Percentiles rank a stretch among this genome's conserved stretches.
Conservation (phyloP, 2,888 invertebrate genomes). For the Andrena haemorrhoa region DNA sequence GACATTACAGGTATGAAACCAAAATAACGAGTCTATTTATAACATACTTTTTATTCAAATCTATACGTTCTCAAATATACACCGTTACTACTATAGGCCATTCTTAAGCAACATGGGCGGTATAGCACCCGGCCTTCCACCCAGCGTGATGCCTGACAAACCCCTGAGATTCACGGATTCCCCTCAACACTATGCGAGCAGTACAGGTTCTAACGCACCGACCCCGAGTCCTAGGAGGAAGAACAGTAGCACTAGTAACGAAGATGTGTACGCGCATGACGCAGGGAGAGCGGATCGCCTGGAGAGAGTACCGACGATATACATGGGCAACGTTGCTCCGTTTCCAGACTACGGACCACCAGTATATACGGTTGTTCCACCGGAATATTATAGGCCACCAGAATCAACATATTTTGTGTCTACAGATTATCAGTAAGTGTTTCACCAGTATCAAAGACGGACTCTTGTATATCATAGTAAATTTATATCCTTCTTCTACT, state of each 20-base stretch:
- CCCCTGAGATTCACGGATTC: conserved; percentile 91
- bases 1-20: conserved; percentile 87
- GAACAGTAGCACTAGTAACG: conserved; percentile 89
- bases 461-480: conserved; percentile 7
- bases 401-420: conserved; percentile 79
- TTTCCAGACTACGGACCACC: conserved; percentile 82
- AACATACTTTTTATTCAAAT: not conserved
- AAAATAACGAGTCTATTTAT: not conserved
- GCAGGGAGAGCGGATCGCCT: conserved; percentile 74
- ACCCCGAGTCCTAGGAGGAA: conserved; percentile 91
- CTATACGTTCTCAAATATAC: not conserved
- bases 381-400: conserved; percentile 79
- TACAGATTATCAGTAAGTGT: conserved; percentile 81
- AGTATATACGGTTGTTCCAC: conserved; percentile 78
- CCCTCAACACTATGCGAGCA: conserved; percentile 89
- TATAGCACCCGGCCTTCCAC: conserved; percentile 79
- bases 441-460: not conserved
- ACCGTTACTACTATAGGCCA: conserved; percentile 71
- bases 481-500: conserved; percentile 28
- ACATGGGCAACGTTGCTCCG: conserved; percentile 78
- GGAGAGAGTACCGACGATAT: conserved; percentile 81
- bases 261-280: conserved; percentile 87
- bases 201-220: conserved; percentile 86
- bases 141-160: conserved; percentile 83
- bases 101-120: conserved; percentile 83